Evolutionary conservation across 2,888 invertebrate species (phyloP).

Genomic region (Euzetes globulus): DNA sequence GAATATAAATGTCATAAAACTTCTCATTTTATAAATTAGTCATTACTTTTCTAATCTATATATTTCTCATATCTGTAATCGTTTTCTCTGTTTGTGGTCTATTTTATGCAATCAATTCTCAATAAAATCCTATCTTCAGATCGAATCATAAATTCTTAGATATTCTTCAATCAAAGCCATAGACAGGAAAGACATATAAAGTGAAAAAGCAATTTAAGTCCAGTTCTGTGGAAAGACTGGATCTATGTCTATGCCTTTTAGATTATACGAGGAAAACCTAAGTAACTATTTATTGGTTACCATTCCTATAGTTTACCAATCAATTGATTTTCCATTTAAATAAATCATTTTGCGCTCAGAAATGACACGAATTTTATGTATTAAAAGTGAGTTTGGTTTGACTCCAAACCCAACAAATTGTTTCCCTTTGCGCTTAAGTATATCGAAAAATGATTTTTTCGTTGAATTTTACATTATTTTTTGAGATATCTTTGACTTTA

Average conservation of each 20-base stretch:
- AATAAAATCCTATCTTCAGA: background rate
- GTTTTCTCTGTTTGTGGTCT: background rate
- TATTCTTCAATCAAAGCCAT: background rate
- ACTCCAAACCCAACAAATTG: background rate
- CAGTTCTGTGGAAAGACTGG: background rate
- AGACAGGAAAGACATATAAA: background rate
- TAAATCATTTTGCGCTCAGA: background rate
- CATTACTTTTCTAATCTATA: background rate
- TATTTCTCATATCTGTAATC: background rate
- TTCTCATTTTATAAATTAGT: background rate
- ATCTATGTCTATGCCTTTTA: background rate
- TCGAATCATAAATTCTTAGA: constrained; percentile 8
- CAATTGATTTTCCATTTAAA: background rate
- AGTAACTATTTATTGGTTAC: background rate
- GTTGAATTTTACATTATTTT: background rate
- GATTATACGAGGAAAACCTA: background rate
- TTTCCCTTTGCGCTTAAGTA: background rate
- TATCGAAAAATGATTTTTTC: background rate
- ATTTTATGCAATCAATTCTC: background rate
- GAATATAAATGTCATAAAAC: background rate
- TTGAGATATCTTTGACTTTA: no score
- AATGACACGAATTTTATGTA: background rate
- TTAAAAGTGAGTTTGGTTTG: background rate
- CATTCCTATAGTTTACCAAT: background rate
- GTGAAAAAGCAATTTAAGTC: background rate